Conservation (phyloP, 2,888 invertebrate genomes). For the Eristalinus aeneus region DNA sequence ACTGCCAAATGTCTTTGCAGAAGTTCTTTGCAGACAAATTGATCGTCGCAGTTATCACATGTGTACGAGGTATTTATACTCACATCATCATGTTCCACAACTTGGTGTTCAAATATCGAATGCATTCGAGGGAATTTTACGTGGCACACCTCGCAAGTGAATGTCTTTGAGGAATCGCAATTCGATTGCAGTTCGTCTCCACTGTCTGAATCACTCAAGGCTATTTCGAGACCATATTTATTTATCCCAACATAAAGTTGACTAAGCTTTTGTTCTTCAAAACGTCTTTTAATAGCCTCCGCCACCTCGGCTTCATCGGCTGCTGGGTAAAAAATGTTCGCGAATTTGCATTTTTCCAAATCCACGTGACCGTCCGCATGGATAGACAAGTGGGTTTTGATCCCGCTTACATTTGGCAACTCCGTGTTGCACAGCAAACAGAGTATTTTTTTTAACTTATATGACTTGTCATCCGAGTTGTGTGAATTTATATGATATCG, state of each 20-base stretch:
- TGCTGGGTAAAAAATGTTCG: conserved; percentile 62
- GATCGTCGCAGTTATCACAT: conserved; percentile 82
- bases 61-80: conserved; percentile 76
- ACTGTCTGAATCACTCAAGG: conserved; percentile 78
- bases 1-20: conserved; percentile 82
- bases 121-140: conserved; percentile 71
- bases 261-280: conserved; percentile 72
- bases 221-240: conserved; percentile 76
- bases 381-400: conserved; percentile 74
- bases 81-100: conserved; percentile 73
- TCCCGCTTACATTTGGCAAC: conserved; percentile 69
- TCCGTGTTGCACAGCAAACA: conserved; percentile 75
- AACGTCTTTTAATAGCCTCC: conserved; percentile 72
- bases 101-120: conserved; percentile 75
- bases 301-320: conserved; percentile 62
- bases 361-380: conserved; percentile 75
- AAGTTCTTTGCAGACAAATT: conserved; percentile 81
- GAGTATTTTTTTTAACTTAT: conserved; percentile 50
- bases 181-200: conserved; percentile 70
- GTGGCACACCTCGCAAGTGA: conserved; percentile 76
- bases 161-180: conserved; percentile 25
- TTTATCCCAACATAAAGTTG: conserved; percentile 77
- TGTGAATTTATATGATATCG: conserved; percentile 65
- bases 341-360: conserved; percentile 72
- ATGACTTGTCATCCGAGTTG: conserved; percentile 1